phyloP scores from a whole-genome alignment of 2,888 invertebrate genomes.

The Drosophila conformis region DNA sequence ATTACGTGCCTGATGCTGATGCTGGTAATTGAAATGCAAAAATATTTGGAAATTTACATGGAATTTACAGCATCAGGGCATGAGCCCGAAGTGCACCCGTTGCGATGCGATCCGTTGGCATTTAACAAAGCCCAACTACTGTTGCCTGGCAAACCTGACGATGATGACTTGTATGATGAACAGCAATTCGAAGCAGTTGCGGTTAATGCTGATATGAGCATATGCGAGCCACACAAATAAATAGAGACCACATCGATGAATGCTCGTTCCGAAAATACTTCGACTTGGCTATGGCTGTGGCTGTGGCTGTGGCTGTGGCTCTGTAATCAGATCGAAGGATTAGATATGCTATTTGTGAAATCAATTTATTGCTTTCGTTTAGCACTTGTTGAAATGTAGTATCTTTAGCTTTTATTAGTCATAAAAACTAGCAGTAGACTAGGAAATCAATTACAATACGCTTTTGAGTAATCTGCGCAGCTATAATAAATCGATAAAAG shows the following conservation, averaged over 20 bases:
- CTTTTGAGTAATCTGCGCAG: not conserved
- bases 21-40: slow-evolving; percentile 79
- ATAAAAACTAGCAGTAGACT: not conserved
- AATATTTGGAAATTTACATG: slow-evolving; percentile 74
- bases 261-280: not conserved
- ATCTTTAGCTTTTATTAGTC: not conserved
- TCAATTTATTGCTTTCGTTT: not conserved
- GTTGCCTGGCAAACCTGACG: slow-evolving; percentile 2
- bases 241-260: not conserved
- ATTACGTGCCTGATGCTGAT: slow-evolving; percentile 68
- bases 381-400: not conserved
- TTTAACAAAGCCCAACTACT: slow-evolving; percentile 42
- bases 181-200: slow-evolving; percentile 29
- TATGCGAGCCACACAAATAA: slow-evolving; percentile 25
- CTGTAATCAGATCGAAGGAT: not conserved
- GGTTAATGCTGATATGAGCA: slow-evolving; percentile 45
- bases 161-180: slow-evolving; percentile 12
- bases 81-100: slow-evolving; percentile 33
- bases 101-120: slow-evolving; percentile 40
- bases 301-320: not conserved
- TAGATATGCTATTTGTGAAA: not conserved
- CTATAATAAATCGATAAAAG: not conserved
- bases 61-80: slow-evolving; percentile 16
- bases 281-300: too few species aligned
- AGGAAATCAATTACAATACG: not conserved